A percentile compares a stretch with the other conserved stretches of the same genome.
phyloP scores from a whole-genome alignment of 1,140 invertebrate species.

The Lordiphosa stackelbergi region DNA sequence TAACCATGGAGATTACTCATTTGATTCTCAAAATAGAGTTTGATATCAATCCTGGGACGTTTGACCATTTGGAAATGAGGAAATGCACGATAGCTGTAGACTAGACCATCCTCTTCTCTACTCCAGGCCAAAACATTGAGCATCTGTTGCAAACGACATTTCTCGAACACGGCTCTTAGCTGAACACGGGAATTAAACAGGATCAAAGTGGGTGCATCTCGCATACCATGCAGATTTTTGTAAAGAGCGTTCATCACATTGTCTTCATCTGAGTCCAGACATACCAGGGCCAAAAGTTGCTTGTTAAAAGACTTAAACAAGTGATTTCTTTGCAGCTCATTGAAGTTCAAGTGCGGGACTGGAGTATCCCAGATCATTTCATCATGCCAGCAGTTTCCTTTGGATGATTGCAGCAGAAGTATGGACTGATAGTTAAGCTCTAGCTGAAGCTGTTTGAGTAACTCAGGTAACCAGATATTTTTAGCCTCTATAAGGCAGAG shows the following conservation, averaged over 20 bases:
- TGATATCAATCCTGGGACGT: constrained; percentile 5
- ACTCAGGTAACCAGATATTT: neutral
- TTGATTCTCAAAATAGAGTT: constrained; percentile 32
- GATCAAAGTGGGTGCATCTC: constrained; percentile 29
- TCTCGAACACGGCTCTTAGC: constrained; percentile 11
- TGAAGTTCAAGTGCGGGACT: constrained; percentile 22
- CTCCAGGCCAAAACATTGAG: constrained; percentile 44
- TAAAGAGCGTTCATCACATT: constrained; percentile 9
- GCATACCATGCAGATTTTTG: constrained; percentile 34
- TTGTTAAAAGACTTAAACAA: constrained; percentile 17
- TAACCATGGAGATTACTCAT: constrained; percentile 34
- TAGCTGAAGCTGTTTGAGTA: neutral
- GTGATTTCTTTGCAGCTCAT: constrained; percentile 16
- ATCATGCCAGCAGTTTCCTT: neutral
- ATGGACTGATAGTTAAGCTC: constrained; percentile 24
- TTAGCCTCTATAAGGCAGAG: constrained; percentile 11
- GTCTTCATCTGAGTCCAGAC: constrained; percentile 1
- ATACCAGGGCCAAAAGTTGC: constrained; percentile 32
- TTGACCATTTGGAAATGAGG: constrained; percentile 23
- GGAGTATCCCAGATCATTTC: constrained; percentile 3
- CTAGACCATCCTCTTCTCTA: neutral
- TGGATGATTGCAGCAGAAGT: constrained; percentile 5
- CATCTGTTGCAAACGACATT: constrained; percentile 32
- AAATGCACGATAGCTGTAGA: constrained; percentile 49
- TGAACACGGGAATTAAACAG: neutral